Evolutionary conservation across 2,797 vertebrate species (phyloP).

Genomic region (Chloroceryle inda): DNA sequence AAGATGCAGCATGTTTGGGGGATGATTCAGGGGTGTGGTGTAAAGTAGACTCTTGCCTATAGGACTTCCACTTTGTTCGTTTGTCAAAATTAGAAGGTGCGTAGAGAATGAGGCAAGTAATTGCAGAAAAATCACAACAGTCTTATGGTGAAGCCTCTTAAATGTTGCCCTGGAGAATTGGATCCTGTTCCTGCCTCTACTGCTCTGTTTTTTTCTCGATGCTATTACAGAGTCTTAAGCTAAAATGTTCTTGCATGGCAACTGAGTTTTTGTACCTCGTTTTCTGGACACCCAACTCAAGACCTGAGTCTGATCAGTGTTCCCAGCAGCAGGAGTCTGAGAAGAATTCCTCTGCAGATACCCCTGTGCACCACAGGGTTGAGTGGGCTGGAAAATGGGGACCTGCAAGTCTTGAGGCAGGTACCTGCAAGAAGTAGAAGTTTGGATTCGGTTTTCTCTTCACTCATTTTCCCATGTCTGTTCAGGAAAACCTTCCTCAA

Average conservation of each 20-base stretch:
- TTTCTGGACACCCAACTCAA: not conserved
- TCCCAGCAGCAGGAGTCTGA: not conserved
- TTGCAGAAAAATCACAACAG: not conserved
- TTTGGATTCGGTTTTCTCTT: not conserved
- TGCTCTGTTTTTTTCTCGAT: not conserved
- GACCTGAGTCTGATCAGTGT: not conserved
- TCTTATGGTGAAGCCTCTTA: not conserved
- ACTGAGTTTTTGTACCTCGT: not conserved
- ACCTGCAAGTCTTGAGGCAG: not conserved
- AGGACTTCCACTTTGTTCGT: not conserved
- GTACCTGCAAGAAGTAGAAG: not conserved
- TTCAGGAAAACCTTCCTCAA: not conserved
- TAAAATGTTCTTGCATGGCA: not conserved
- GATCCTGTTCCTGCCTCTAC: not conserved
- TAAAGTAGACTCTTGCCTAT: not conserved
- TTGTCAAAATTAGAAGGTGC: not conserved
- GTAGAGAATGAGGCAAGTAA: not conserved
- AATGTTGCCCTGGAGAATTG: not conserved
- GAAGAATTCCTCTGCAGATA: not conserved
- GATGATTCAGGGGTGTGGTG: not conserved
- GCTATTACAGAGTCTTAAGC: not conserved
- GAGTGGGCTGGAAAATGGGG: not conserved
- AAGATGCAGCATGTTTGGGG: not conserved
- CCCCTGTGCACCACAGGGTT: not conserved
- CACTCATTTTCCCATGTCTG: not conserved